These are phyloP conservation scores for Camponotus floridanus DNA, from an alignment of 1,140 invertebrate genomes.

Conservation along the genomic window DNA sequence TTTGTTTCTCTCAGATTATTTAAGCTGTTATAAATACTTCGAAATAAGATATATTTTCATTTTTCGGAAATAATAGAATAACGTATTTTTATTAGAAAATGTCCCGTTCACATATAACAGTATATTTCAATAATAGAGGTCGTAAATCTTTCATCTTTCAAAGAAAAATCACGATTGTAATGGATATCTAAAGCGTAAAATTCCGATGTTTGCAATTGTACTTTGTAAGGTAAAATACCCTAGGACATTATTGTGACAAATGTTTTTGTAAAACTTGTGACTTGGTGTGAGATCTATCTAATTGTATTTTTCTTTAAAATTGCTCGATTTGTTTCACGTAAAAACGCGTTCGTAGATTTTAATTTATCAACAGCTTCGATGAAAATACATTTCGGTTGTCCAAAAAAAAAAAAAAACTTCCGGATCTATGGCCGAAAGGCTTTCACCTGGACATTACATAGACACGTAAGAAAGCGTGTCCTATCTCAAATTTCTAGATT, in stretches of 20 bases:
- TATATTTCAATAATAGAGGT: background rate
- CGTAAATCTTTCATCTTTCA: too few relatives aligned
- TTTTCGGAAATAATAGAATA: background rate
- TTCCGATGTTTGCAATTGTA: too few relatives aligned
- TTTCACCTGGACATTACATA: conserved; percentile 44
- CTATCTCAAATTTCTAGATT: conserved; percentile 69
- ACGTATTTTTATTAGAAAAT: background rate
- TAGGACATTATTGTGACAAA: too few relatives aligned
- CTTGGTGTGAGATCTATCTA: too few relatives aligned
- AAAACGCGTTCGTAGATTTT: background rate
- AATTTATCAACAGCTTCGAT: conserved; percentile 37
- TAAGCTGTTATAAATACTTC: too few relatives aligned
- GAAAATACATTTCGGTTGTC: conserved; percentile 61
- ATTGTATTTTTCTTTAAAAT: background rate
- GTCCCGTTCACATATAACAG: background rate
- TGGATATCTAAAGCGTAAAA: too few relatives aligned
- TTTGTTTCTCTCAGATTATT: background rate
- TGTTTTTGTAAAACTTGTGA: too few relatives aligned
- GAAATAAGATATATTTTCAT: background rate
- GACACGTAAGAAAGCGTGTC: conserved; percentile 36
- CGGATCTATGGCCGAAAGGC: conserved; percentile 36
- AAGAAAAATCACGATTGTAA: too few relatives aligned
- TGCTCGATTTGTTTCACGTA: background rate
- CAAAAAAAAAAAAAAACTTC: conserved; percentile 62
- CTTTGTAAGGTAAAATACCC: too few relatives aligned